Percentiles rank a stretch among this genome's conserved stretches.
Evolutionary conservation across 2,113 vertebrate genomes (phyloP).

Genomic region (Columba livia): DNA sequence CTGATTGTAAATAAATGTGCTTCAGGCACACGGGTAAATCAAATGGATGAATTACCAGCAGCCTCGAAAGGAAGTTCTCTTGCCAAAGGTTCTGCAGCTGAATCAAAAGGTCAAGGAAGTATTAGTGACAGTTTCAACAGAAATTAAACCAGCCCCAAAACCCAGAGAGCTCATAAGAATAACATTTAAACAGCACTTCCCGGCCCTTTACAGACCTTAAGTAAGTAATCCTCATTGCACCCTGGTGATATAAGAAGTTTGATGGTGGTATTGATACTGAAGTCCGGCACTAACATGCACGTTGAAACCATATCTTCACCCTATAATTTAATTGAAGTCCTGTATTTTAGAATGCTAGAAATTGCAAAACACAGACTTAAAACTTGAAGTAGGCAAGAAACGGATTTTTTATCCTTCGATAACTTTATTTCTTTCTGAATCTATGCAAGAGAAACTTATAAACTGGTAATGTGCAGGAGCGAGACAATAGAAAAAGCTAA

Average conservation of each 20-base stretch:
- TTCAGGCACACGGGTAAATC: conserved; percentile 9
- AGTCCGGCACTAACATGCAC: not conserved
- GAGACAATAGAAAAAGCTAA: not conserved
- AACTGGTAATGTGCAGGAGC: not conserved
- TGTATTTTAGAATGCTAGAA: not conserved
- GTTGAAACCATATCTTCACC: not conserved
- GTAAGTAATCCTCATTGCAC: not conserved
- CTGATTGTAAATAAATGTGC: conserved; percentile 17
- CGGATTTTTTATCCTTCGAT: not conserved
- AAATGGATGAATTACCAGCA: conserved; percentile 2
- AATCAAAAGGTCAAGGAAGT: conserved; percentile 55
- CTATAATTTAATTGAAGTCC: not conserved
- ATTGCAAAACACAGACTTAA: not conserved
- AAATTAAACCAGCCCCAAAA: conserved; percentile 5
- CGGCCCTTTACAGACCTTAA: not conserved
- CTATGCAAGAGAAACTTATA: not conserved
- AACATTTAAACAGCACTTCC: conserved; percentile 42
- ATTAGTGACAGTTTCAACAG: conserved; percentile 23
- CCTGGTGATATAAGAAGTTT: not conserved
- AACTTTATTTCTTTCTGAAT: not conserved
- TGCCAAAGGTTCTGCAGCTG: conserved; percentile 25
- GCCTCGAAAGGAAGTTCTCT: not conserved
- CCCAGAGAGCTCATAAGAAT: not conserved
- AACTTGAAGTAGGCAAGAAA: not conserved
- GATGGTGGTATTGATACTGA: not conserved